Evolutionary conservation across 2,113 vertebrate species (phyloP).

Genomic region (Marmota monax): DNA sequence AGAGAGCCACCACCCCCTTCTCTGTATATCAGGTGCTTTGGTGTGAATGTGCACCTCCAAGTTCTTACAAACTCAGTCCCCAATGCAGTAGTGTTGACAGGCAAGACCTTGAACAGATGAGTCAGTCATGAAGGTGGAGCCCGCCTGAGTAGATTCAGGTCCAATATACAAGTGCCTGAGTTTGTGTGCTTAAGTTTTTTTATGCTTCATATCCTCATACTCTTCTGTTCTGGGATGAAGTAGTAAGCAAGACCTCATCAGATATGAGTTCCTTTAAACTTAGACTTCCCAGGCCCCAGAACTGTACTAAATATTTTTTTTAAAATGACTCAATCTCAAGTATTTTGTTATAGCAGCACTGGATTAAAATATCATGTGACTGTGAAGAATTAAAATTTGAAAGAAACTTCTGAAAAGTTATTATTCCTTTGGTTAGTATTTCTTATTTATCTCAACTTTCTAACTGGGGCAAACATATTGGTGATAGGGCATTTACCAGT

Average conservation of each 20-base stretch:
- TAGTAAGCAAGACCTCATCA: background rate
- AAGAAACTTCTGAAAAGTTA: background rate
- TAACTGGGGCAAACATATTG: background rate
- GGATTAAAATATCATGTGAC: background rate
- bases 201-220: rapidly evolving
- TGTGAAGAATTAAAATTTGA: background rate
- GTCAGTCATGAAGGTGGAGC: too few relatives aligned
- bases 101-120: background rate
- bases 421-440: background rate
- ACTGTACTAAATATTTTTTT: background rate
- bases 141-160: background rate
- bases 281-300: background rate
- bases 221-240: background rate
- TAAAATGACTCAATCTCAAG: background rate
- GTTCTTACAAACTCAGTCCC: too few relatives aligned
- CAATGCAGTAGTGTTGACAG: background rate
- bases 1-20: background rate
- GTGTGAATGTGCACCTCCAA: background rate
- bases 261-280: too few relatives aligned
- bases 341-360: background rate
- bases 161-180: background rate
- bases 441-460: background rate
- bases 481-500: background rate
- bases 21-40: background rate
- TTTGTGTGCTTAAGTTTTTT: background rate